Conservation (phyloP, 2,888 invertebrate genomes). For the Apoderus coryli region DNA sequence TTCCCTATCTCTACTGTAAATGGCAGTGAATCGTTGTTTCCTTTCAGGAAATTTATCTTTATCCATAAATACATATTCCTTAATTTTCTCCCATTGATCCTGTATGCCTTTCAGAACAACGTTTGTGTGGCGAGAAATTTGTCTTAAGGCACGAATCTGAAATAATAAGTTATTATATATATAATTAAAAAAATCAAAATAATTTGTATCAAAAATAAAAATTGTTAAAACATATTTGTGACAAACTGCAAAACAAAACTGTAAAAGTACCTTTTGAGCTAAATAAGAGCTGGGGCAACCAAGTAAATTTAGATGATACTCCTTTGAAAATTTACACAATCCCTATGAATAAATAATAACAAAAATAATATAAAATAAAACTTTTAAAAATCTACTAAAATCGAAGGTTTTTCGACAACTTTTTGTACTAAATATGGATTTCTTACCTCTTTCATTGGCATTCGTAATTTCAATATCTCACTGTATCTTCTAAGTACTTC, state of each 20-base stretch:
- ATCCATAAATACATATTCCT: constrained; percentile 51
- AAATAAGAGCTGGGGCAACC: constrained; percentile 51
- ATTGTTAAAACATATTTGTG: too few species aligned
- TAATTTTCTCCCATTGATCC: constrained; percentile 40
- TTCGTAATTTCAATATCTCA: constrained; percentile 79
- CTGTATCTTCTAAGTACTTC: constrained; percentile 74
- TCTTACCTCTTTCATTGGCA: constrained; percentile 82
- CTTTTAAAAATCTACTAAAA: constrained; percentile 11
- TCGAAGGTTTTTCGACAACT: constrained; percentile 2
- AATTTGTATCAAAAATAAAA: constrained; percentile 5
- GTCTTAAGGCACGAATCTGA: constrained; percentile 47
- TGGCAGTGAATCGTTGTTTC: constrained; percentile 69
- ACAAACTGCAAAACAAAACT: constrained; percentile 6
- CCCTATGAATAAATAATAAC: constrained; percentile 35
- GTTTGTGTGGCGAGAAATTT: constrained; percentile 46
- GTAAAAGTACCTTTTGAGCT: constrained; percentile 28
- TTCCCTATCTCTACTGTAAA: constrained; percentile 82
- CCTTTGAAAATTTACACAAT: constrained; percentile 44
- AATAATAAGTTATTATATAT: too few species aligned
- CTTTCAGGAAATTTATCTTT: constrained; percentile 58
- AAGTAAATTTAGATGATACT: constrained; percentile 44
- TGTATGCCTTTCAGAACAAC: constrained; percentile 41
- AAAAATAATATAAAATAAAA: constrained; percentile 11
- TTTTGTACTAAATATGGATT: too few species aligned
- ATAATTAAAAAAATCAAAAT: constrained; percentile 1